Evolutionary conservation across 1,140 invertebrate species (phyloP), one percentile per base, ranked within the genome.

Genomic region (Eueides isabella): DNA sequence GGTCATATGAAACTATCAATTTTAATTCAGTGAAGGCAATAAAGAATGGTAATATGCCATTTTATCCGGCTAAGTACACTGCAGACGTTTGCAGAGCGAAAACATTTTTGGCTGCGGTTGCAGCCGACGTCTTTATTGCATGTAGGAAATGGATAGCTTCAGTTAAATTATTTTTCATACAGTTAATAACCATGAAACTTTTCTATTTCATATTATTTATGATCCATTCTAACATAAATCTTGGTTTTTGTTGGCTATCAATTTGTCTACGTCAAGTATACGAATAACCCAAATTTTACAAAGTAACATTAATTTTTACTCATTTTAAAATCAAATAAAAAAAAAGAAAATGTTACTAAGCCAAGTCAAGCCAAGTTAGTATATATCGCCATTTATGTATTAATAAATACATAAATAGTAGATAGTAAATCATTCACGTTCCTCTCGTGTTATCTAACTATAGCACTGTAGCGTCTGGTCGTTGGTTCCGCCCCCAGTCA

Each of bases 31-130:
- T 31, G 61, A 68, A 68, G 48, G 70, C 74, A 63, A 76, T 76
- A 76, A 76, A 76, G 61, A 64, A 76, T 72, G 74, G 44, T 72
- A 72, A 76, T 76, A 76, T 76, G 74, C 69, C 74, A 76, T 76
- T 76, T 76, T 76, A 72, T 76, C 66, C 74, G 78, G 71, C 69
- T 77, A 75, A 80, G 78, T 77, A 72, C 74, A 68, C 69, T 76
- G 76, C 80, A 82, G 78, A 79, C 74, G 75, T 80, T 82, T 76
- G 75, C 75, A 44, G 62, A 75, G 67, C 76, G 78, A 74, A 79
- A 83, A 79, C 81, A 83, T 81, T 81, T 80, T 79, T 83, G 79
- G 77, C 75, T 71, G 77, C 79, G 77, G 78, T 79, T 81, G 80
- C 71, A 75, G 70, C 44, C 74, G 81, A 83, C 79, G 79, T 80